Base-by-base conservation (phyloP, 2,888 invertebrate species). In the Sclerodermus sp. region DNA sequence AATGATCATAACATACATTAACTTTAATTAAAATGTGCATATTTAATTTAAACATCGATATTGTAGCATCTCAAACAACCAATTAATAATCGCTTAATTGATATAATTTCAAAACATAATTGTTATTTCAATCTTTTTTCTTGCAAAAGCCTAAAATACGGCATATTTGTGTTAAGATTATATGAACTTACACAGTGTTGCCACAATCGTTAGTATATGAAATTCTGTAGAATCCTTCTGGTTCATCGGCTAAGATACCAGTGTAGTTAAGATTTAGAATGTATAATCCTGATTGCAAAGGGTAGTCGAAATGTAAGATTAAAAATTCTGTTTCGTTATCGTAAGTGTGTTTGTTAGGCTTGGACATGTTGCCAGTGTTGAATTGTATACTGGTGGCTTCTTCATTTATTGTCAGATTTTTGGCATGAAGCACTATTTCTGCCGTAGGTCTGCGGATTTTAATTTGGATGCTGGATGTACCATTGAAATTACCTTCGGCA, bases 181-280 rank as follows among this genome's bases (percentile, higher is more conserved):
- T n/a, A n/a, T 36, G 31, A 43, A 70, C 70, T 60, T 67, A 76
- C 66, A 64, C 62, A 9, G 56, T 79, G 62, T 78, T 79, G 32
- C 79, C 81, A 38, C 73, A 58, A 13, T 74, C 51, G 58, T 82
- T 81, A 4, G 70, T 78, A 65, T 88, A 89, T 38, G 82, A 82
- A 57, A 85, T 87, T 65, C 84, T 82, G 67, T 88, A 89, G 68
- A 89, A 84, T 42, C 89, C 89, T 43, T 82, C 82, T 49, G 87
- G 74, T 6, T 84, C 81, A 65, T 85, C 82, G 8, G 82, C 82
- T 17, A 86, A 83, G 31, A 73, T 73, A 14, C 86, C 85, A 31
- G 78, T 71, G 66, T 84, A 86, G 1, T 82, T 79, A 10, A 86
- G 67, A 60, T 83, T 80, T 17, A 87, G 67, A 0, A 80, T 82